phyloP scores from a whole-genome alignment of 2,797 vertebrate species.

The Molossus alvarezi region DNA sequence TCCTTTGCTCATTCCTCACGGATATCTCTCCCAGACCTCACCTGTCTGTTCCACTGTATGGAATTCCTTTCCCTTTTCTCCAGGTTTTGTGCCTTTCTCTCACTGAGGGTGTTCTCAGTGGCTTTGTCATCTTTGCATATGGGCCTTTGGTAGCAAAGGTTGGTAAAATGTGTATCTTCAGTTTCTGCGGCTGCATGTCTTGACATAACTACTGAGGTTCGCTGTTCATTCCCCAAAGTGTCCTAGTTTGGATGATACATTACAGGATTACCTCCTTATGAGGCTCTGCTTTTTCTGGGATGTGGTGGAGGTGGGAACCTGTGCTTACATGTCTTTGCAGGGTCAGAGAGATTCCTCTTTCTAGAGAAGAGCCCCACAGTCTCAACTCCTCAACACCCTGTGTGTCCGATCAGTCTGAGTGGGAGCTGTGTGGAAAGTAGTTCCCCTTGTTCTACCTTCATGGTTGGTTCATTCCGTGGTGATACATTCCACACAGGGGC shows the following conservation, averaged over 20 bases:
- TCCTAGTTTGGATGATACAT: constrained; percentile 10
- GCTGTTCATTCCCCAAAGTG: not conserved
- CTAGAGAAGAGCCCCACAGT: not conserved
- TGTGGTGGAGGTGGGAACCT: not conserved
- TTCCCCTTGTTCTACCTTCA: not conserved
- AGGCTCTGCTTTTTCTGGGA: not conserved
- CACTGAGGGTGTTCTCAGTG: not conserved
- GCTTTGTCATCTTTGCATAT: not conserved
- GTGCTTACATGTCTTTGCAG: not conserved
- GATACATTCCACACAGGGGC: not conserved
- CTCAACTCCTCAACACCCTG: not conserved
- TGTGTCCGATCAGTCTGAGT: not conserved
- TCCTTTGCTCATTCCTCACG: not conserved
- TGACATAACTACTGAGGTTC: not conserved
- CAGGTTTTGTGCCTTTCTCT: constrained; percentile 13
- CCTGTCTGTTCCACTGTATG: not conserved
- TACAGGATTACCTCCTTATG: not conserved
- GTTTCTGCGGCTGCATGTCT: not conserved
- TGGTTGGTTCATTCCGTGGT: not conserved
- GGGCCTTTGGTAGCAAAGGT: not conserved
- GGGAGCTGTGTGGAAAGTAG: not conserved
- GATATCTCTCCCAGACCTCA: not conserved
- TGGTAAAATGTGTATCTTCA: not conserved
- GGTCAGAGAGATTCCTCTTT: not conserved
- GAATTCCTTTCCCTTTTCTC: not conserved